Evolutionary conservation across 2,797 vertebrate species (phyloP), one percentile per base, ranked within the genome.

Genomic region (Hozukius guyotensis): DNA sequence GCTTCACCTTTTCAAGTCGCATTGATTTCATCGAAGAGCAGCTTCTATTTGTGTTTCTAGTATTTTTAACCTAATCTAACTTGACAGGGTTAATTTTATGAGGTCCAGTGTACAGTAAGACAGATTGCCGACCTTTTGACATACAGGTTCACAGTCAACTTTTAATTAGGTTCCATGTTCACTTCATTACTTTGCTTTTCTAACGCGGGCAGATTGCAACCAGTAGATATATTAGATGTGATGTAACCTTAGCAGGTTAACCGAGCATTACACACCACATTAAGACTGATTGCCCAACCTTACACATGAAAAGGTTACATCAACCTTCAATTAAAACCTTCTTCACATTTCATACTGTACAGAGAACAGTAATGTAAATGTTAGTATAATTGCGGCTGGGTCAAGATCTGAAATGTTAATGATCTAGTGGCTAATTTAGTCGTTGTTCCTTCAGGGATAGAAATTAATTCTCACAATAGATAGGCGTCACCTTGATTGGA

Each of bases 171-270:
- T 72, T 83, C 69, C 63, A 27, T 72, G 67, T 87, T 92, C 80
- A 71, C 77, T 94, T 93, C 88, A 91, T 92, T 93, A 82, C 82
- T 81, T 87, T 75, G 80, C 79, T 90, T 93, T 92, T 85, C 77
- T 80, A 88, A 88, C 78, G 75, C 32, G 8, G 74, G 75, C 77
- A 69, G 78, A 85, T 81, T 87, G 85, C 66, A 87, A 91, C 85
- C 78, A 36, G 67, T 81, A 75, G 76, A 83, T 85, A 75, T 88
- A 93, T 91, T 87, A 80, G 90, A 89, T 25, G 78, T 93, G 91
- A 94, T 92, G 88, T 83, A 90, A 90, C 87, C 89, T 85, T 95
- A 94, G 93, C 82, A 89, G 94, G 92, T 94, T 95, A 94, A 93
- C 84, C 11, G 69, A 90, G 89, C 93, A 75, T 76, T 87, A 78